phyloP scores from a whole-genome alignment of 2,888 invertebrate species.

The Cremastinae sp. region DNA sequence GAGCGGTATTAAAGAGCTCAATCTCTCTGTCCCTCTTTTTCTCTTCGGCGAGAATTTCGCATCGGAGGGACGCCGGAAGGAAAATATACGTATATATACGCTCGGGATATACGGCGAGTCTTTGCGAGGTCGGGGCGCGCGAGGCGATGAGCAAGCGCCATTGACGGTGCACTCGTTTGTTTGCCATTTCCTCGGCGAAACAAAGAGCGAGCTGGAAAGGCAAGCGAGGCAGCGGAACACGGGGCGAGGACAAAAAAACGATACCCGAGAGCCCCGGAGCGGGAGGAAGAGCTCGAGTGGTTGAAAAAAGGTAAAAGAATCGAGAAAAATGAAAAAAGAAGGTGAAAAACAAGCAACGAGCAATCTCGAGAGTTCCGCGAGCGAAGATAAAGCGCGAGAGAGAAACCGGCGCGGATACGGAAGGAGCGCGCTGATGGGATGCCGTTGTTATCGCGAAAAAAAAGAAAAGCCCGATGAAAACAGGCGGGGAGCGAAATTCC shows the following conservation, averaged over 20 bases:
- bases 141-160: constrained; percentile 60
- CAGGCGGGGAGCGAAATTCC: constrained; percentile 65
- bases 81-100: constrained; percentile 29
- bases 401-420: constrained; percentile 45
- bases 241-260: constrained; percentile 37
- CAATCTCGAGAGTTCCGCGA: constrained; percentile 59
- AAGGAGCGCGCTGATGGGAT: constrained; percentile 67
- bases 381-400: constrained; percentile 44
- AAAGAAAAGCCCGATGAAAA: not conserved
- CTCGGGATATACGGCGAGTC: constrained; percentile 50
- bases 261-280: constrained; percentile 27
- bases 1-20: constrained; percentile 50
- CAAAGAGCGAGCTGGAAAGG: constrained; percentile 57
- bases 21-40: constrained; percentile 28
- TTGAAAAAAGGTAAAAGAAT: constrained; percentile 23
- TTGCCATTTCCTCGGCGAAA: constrained; percentile 78
- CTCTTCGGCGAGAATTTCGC: constrained; percentile 14
- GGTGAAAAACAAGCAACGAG: constrained; percentile 47
- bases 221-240: constrained; percentile 44
- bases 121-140: constrained; percentile 36
- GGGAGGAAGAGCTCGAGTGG: constrained; percentile 30
- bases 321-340: constrained; percentile 10
- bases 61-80: constrained; percentile 4
- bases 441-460: constrained; percentile 68
- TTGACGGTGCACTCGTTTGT: constrained; percentile 76